Base-by-base conservation (phyloP, 1,140 invertebrate genomes). In the Ruditapes philippinarum region DNA sequence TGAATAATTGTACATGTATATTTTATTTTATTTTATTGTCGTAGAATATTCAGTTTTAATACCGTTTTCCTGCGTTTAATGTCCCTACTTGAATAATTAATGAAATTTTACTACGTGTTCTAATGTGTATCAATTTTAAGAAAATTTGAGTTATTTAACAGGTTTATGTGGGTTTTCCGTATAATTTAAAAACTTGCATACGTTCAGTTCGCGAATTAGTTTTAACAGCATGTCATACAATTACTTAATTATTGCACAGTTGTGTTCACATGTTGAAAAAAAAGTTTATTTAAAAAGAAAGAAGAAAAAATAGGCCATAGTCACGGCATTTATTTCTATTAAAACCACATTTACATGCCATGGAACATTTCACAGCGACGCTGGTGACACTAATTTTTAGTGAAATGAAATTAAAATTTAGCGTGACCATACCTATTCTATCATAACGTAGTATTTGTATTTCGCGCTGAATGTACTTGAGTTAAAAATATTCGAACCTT, bases 311-410 rank as follows among this genome's bases (percentile, higher is more conserved):
- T 38, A 70, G 65, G 65, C 65, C 36, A 36, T 5, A 70, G 9
- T 70, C 28, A 70, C 65, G 28, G 19, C 33, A 36, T 17, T 70
- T 38, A 7, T 36, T 38, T 38, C 36, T 38, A 31, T 70, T 33
- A 38, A 70, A 19, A 14, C 12, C 65, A 38, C 38, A 57, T 57
- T 45, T 78, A n/a, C 14, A 33, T 78, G 25, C 49, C 49, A 78
- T 54, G 74, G 74, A 49, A 78, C 74, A 54, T 78, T 78, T 78
- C 74, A 78, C 74, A 57, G 42, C 49, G 45, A 51, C 74, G 54
- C 0, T 51, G 22, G 12, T 54, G 49, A 78, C 74, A 78, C 74
- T 78, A 54, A 54, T 78, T 51, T 51, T 78, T 57, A 14, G 45
- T 36, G 45, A 78, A 33, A 4, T 51, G 14, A 78, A 78, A 78